phyloP scores from a whole-genome alignment of 2,113 vertebrate genomes.

The Hydrolagus affinis region DNA sequence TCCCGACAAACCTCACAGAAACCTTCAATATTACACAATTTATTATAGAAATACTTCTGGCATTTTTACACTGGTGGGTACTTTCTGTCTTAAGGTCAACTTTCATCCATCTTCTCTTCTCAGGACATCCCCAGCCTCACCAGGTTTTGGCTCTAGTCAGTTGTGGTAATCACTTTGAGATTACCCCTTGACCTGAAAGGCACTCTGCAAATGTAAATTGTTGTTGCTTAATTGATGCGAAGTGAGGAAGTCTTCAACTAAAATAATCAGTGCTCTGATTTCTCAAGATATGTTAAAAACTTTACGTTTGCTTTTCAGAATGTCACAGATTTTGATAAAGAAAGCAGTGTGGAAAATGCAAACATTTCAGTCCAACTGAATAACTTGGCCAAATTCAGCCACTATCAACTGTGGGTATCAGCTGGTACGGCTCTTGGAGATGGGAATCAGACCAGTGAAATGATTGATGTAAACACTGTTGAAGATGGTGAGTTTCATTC shows the following conservation, averaged over 20 bases:
- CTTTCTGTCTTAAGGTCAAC: background rate
- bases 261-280: too few species aligned
- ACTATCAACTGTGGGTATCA: constrained; percentile 62
- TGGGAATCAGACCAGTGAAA: constrained; percentile 61
- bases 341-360: constrained; percentile 37
- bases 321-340: constrained; percentile 49
- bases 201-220: too few species aligned
- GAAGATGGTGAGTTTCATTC: constrained; percentile 61
- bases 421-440: constrained; percentile 60
- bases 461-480: constrained; percentile 60
- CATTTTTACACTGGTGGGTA: constrained; percentile 62
- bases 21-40: constrained; percentile 71
- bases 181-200: too few species aligned
- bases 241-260: too few species aligned
- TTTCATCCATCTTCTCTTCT: too few species aligned
- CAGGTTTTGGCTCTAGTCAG: too few species aligned
- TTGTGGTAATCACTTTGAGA: too few species aligned
- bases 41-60: constrained; percentile 63
- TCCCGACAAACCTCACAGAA: constrained; percentile 75
- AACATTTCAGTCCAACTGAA: constrained; percentile 51
- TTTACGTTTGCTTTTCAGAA: constrained; percentile 50
- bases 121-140: too few species aligned
- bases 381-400: constrained; percentile 59
- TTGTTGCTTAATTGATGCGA: too few species aligned
- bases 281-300: background rate